Evolutionary conservation across 2,113 vertebrate species (phyloP).

Genomic region (Mirounga angustirostris): DNA sequence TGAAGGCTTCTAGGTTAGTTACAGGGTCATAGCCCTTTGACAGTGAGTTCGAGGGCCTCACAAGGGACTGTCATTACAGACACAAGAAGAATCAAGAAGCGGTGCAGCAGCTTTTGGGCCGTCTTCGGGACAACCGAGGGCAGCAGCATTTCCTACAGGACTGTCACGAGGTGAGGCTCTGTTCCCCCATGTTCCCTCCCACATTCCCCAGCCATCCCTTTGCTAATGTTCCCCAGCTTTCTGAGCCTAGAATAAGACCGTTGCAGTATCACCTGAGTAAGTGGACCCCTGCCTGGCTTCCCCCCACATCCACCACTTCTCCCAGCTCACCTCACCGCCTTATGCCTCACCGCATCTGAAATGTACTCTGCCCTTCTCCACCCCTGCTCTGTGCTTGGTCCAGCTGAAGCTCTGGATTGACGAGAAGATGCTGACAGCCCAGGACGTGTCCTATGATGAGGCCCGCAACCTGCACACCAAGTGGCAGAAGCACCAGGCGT

Average conservation of each 20-base stretch:
- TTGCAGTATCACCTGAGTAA: rapidly evolving
- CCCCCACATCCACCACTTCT: background rate
- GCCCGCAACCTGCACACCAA: conserved; percentile 97
- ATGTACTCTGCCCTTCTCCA: background rate
- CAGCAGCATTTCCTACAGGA: conserved; percentile 97
- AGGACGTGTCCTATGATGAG: conserved; percentile 96
- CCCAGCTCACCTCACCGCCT: background rate
- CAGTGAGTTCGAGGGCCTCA: background rate
- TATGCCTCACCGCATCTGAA: background rate
- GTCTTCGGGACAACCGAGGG: conserved; percentile 95
- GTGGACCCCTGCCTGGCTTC: background rate
- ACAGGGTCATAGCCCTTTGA: background rate
- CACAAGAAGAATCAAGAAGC: conserved; percentile 93
- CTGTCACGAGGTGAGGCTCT: conserved; percentile 92
- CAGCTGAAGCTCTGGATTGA: conserved; percentile 96
- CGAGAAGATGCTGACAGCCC: conserved; percentile 96
- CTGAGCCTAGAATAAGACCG: background rate
- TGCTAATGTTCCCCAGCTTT: background rate
- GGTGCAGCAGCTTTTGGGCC: conserved; percentile 91
- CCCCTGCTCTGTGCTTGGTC: background rate
- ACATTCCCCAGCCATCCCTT: background rate
- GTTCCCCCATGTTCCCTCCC: background rate
- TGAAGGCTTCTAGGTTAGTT: background rate
- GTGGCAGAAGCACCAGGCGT: conserved; percentile 98
- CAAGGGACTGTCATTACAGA: conserved; percentile 80